Evolutionary conservation across 2,113 vertebrate species (phyloP).

Genomic region (Ptychochromis oligacanthus): DNA sequence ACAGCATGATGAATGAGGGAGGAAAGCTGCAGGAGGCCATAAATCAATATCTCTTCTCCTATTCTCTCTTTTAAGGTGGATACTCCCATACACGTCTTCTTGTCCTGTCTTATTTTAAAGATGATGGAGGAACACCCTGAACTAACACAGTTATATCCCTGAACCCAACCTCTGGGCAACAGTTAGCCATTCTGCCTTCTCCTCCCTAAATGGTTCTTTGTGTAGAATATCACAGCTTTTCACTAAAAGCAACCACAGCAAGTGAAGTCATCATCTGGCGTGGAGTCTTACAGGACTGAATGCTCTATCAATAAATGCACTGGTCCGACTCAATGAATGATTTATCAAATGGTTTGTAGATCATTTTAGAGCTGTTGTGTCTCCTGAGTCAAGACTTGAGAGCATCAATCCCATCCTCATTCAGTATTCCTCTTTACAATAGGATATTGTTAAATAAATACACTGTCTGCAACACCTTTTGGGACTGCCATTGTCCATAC

Average conservation of each 20-base stretch:
- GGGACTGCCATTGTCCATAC: constrained; percentile 1
- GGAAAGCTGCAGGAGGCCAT: constrained; percentile 67
- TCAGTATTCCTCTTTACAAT: constrained; percentile 27
- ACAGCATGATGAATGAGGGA: constrained; percentile 77
- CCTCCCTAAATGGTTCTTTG: constrained; percentile 39
- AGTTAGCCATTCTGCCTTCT: constrained; percentile 27
- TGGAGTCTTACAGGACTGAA: constrained; percentile 50
- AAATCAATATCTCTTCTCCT: constrained; percentile 76
- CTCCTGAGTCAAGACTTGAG: constrained; percentile 56
- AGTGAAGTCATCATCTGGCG: constrained; percentile 50
- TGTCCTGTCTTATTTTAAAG: constrained; percentile 63
- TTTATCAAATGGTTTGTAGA: constrained; percentile 72
- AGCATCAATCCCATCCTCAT: constrained; percentile 51
- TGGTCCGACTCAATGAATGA: constrained; percentile 69
- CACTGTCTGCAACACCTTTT: constrained; percentile 14
- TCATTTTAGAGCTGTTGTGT: constrained; percentile 70
- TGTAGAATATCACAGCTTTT: constrained; percentile 41
- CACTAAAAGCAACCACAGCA: constrained; percentile 54
- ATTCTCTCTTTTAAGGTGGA: constrained; percentile 62
- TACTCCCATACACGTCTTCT: constrained; percentile 54
- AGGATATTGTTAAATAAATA: constrained; percentile 36
- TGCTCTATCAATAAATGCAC: constrained; percentile 67
- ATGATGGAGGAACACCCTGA: constrained; percentile 61
- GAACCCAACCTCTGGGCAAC: constrained; percentile 46
- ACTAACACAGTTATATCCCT: constrained; percentile 35